Base-by-base conservation (phyloP, 2,888 invertebrate genomes). In the Euplexia lucipara region DNA sequence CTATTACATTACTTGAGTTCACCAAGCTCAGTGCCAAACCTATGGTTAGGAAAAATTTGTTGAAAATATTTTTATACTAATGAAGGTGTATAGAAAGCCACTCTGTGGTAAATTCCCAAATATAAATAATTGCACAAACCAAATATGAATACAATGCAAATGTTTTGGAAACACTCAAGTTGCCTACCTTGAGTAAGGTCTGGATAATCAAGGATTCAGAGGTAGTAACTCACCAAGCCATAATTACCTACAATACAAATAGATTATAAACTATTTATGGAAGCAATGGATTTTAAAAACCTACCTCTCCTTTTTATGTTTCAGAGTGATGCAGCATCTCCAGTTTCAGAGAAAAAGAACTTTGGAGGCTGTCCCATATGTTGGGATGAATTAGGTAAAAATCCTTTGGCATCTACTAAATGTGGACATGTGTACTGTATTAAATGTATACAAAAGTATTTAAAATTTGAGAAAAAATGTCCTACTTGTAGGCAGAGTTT, bases 381-480 rank as follows among this genome's bases (percentile, higher is more conserved):
- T 79, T 89, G 83, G 81, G 92, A 92, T 20, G 80, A 82, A 49
- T 62, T 92, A 22, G 91, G 91, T 12, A 85, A 74, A 66, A 87
- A 87, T 42, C 87, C 88, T 37, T 72, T 92, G 68, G 90, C 88
- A 54, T 91, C 93, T 45, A 93, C 92, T 9, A 91, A 85, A 75
- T 93, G 93, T 85, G 93, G 93, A 4, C 92, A 93, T 82, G 89
- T 93, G 0, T 93, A 83, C 70, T 93, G 92, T 64, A 56, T 85
- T 10, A 68, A 68, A 47, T 93, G 93, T 67, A 64, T 93, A 37
- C 67, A 88, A 72, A 60, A 67, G 32, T 81, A 85, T 54, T 59
- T 92, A 4, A 69, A 75, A 67, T 3, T 67, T 32, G 82, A 86
- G 39, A 88, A 87, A 42, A 86, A 70, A 63, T 93, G 92, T 52